Evolutionary conservation across 53 echinoderm and acorn worm genomes (phyloP), one percentile per base, ranked within the genome.

Genomic region (Holothuria scabra): DNA sequence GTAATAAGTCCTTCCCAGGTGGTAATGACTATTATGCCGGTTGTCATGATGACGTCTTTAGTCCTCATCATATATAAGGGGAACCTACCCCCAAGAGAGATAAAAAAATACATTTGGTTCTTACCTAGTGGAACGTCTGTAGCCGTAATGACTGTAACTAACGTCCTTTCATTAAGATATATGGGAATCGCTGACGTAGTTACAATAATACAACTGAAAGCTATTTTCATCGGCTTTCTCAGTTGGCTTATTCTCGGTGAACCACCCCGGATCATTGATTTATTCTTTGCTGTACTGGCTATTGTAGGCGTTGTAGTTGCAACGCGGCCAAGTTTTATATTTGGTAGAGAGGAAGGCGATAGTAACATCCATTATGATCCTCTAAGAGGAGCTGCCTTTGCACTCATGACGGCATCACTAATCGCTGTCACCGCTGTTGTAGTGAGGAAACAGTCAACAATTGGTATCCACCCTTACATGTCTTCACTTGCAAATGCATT

Each of bases 221-320:
- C 34, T 18, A 68, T 68, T 0, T 68, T 13, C 10, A 35, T 68
- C 19, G 68, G 68, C 41, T 37, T 68, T n/a, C 34, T 68, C 12
- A 68, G 68, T 22, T 68, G 68, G 68, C 32, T 68, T 12, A 33
- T 68, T 41, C 68, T 68, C 8, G 13, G 14, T 16, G 68, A 68
- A 28, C 68, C 68, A 20, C 35, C 41, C 4, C 68, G 68, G n/a
- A n/a, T 41, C 0, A 37, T 68, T 68, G 68, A 68, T 41, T 68
- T 68, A 13, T n/a, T 68, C 19, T 68, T 68, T 30, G 68, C 68
- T 68, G 21, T 30, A 31, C 10, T 68, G 14, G 68, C 68, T 0
- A 37, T 68, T 41, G 22, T 33, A 26, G 31, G 31, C 16, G 68
- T 68, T 0, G 29, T 34, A 18, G 32, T 68, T 14, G 68, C 41